Evolutionary conservation across 2,888 invertebrate genomes (phyloP).

Genomic region (Amphipoea oculea): DNA sequence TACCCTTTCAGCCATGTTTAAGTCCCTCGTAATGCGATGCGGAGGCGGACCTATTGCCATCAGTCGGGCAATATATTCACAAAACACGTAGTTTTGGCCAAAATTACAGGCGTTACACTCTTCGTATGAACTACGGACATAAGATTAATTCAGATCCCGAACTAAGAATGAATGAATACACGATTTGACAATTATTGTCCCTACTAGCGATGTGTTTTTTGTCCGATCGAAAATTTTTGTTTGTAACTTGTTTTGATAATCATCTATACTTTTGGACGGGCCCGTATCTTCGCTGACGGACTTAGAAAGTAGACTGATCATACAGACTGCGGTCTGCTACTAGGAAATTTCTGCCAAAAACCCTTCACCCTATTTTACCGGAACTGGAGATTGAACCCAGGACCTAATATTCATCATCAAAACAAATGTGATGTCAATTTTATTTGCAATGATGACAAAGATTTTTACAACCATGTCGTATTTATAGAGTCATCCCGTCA

Average conservation of each 20-base stretch:
- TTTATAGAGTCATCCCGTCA: constrained; percentile 71
- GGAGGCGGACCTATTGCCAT: too few species aligned
- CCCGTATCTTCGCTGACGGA: not conserved
- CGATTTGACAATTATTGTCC: not conserved
- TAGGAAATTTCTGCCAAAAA: not conserved
- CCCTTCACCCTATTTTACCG: not conserved
- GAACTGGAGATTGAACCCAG: not conserved
- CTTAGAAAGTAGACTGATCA: not conserved
- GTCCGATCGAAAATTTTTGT: not conserved
- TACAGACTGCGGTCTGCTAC: not conserved
- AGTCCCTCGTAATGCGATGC: not conserved
- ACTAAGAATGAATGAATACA: not conserved
- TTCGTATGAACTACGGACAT: not conserved
- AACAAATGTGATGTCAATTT: not conserved
- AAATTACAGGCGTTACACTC: not conserved
- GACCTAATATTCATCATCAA: too few species aligned
- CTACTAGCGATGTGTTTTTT: not conserved
- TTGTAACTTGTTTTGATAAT: not conserved
- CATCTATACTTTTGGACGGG: not conserved
- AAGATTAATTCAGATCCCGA: not conserved
- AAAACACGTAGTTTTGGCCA: not conserved
- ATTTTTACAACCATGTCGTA: constrained; percentile 49
- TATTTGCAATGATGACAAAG: constrained; percentile 38
- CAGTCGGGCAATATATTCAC: not conserved
- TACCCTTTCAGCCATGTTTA: not conserved